Base-by-base conservation (phyloP, 2,888 invertebrate genomes). In the Beris morrisii region DNA sequence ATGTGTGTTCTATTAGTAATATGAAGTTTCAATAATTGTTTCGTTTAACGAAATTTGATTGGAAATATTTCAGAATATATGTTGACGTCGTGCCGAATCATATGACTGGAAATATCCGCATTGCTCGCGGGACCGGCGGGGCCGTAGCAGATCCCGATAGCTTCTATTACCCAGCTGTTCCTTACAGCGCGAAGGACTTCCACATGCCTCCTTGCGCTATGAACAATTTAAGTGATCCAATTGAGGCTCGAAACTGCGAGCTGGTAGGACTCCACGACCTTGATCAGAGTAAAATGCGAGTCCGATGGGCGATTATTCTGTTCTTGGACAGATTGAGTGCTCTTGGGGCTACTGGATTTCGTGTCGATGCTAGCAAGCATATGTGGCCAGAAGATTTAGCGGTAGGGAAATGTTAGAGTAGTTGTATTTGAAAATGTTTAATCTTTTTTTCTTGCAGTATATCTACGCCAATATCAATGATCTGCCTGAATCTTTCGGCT, bases 311-410 rank as follows among this genome's bases (percentile, higher is more conserved):
- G 12, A n/a, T 58, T 4, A 52, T 58, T 43, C 22, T 38, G 11
- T 38, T 65, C 43, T 13, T 65, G 6, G 52, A 65, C 53, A 43
- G 32, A n/a, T 53, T 65, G 50, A 53, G 32, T 9, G 5, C 43
- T 9, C 31, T 66, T 4, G 66, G 66, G 11, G 61, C 53, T 13
- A 54, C 54, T 66, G 61, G 66, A 38, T 66, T 66, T 43, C 46
- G 61, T 22, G 45, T 66, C 15, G 66, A 66, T 66, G 66, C 66
- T 1, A 30, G 59, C 1, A 54, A 61, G 50, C 59, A 54, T 61
- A 61, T 66, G 55, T 61, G 53, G 46, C 66, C 66, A 12, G 9
- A 22, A 38, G 66, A 66, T 54, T 56, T 66, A 48, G 28, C 52
- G 9, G 63, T 54, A 63, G 30, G 45, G 38, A 59, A 43, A 38